phyloP scores from a whole-genome alignment of 2,113 vertebrate species.

The Scatophagus argus region DNA sequence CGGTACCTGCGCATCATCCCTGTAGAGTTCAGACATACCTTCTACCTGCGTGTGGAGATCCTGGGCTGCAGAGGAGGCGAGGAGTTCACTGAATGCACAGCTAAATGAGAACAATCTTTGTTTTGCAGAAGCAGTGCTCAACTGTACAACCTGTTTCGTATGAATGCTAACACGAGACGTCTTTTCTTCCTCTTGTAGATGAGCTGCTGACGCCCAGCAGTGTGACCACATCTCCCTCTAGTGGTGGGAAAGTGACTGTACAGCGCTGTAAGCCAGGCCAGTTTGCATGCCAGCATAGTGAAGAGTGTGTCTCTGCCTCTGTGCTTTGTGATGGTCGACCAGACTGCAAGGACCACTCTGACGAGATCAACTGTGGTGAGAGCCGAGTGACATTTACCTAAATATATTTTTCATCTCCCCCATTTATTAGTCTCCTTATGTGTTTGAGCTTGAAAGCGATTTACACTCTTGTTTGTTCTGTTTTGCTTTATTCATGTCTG shows the following conservation, averaged over 20 bases:
- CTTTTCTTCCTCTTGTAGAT: slow-evolving; percentile 55
- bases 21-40: slow-evolving; percentile 80
- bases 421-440: neutral
- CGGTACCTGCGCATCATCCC: slow-evolving; percentile 86
- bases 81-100: neutral
- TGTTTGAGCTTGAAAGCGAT: no score
- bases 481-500: neutral
- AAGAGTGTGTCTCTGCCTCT: slow-evolving; percentile 76
- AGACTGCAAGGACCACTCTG: slow-evolving; percentile 78
- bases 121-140: neutral
- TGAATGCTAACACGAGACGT: neutral
- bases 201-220: slow-evolving; percentile 74
- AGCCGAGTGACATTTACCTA: neutral
- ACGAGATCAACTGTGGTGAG: slow-evolving; percentile 82
- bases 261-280: slow-evolving; percentile 66
- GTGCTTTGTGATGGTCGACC: slow-evolving; percentile 80
- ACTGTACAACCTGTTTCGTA: neutral
- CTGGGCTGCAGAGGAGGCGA: slow-evolving; percentile 86
- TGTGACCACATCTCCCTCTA: slow-evolving; percentile 54
- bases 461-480: neutral
- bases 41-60: slow-evolving; percentile 85
- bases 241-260: slow-evolving; percentile 48
- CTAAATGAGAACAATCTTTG: neutral
- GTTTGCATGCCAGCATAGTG: slow-evolving; percentile 74
- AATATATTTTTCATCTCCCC: neutral